Conservation (phyloP, 1,140 invertebrate genomes). For the Coenobita brevimanus region DNA sequence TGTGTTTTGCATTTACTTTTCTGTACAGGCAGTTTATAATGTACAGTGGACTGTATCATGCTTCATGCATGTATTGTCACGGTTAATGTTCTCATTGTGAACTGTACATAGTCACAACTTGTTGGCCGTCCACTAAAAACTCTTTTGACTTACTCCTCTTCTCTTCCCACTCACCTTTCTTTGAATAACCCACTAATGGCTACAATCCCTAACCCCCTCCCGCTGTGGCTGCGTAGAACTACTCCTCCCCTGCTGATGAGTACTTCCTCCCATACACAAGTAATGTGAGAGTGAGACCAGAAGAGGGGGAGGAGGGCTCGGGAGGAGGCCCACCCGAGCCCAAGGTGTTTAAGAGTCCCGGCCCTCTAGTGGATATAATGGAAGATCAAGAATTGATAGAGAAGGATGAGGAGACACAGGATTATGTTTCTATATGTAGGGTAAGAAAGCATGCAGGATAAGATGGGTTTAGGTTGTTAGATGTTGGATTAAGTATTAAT, state of each 20-base stretch:
- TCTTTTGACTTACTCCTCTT: conserved; percentile 6
- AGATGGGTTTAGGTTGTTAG: no score
- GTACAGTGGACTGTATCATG: no score
- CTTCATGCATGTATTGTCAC: no score
- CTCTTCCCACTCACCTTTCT: no score
- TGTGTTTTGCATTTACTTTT: no score
- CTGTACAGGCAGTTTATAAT: no score
- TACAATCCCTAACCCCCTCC: conserved; percentile 26
- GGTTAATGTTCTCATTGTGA: no score
- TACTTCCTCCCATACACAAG: conserved; percentile 56
- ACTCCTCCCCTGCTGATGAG: conserved; percentile 44
- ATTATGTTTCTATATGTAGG: conserved; percentile 56
- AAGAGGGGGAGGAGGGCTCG: conserved; percentile 35
- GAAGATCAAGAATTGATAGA: conserved; percentile 44
- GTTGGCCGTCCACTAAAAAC: neutral
- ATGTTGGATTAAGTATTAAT: no score
- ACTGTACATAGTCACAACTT: no score
- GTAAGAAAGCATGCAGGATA: conserved; percentile 40
- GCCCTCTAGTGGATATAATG: conserved; percentile 22
- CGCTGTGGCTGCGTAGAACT: conserved; percentile 47
- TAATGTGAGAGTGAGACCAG: conserved; percentile 21
- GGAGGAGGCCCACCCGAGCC: conserved; percentile 7
- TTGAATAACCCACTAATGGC: conserved; percentile 39
- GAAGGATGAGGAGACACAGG: conserved; percentile 46
- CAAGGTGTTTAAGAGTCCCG: conserved; percentile 26